A percentile compares a stretch with the other conserved stretches of the same genome.
phyloP scores from a whole-genome alignment of 2,113 vertebrate genomes.

The Platichthys stellatus region DNA sequence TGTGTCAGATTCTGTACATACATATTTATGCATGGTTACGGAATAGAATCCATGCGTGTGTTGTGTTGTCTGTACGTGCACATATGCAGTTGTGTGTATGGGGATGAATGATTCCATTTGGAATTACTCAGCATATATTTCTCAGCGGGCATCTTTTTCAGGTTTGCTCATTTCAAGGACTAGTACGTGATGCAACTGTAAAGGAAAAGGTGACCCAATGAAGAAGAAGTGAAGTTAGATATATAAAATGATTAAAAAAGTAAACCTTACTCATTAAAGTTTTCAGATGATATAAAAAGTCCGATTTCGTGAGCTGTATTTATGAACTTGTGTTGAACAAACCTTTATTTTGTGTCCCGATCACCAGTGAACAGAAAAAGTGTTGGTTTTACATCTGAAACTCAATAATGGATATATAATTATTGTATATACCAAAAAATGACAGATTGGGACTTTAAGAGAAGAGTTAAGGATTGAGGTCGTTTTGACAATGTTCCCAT shows the following conservation, averaged over 20 bases:
- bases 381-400: not conserved
- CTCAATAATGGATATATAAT: not conserved
- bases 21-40: constrained; percentile 30
- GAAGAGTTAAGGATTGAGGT: constrained; percentile 19
- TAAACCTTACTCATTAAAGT: not conserved
- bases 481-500: constrained; percentile 60
- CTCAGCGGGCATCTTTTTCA: not conserved
- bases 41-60: constrained; percentile 6
- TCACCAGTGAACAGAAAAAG: not conserved
- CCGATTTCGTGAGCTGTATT: not conserved
- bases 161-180: constrained; percentile 1
- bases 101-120: constrained; percentile 22
- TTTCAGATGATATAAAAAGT: not conserved
- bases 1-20: constrained; percentile 26
- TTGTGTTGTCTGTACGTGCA: not conserved
- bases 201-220: not conserved
- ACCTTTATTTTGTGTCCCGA: too few relatives aligned
- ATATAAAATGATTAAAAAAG: not conserved
- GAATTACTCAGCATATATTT: constrained; percentile 34
- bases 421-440: not conserved
- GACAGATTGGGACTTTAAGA: not conserved
- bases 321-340: too few relatives aligned
- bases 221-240: not conserved
- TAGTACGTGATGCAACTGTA: not conserved
- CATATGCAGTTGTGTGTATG: constrained; percentile 8